Evolutionary conservation across 1,140 invertebrate species (phyloP), one percentile per base, ranked within the genome.

Genomic region (Platyscapa corneri): DNA sequence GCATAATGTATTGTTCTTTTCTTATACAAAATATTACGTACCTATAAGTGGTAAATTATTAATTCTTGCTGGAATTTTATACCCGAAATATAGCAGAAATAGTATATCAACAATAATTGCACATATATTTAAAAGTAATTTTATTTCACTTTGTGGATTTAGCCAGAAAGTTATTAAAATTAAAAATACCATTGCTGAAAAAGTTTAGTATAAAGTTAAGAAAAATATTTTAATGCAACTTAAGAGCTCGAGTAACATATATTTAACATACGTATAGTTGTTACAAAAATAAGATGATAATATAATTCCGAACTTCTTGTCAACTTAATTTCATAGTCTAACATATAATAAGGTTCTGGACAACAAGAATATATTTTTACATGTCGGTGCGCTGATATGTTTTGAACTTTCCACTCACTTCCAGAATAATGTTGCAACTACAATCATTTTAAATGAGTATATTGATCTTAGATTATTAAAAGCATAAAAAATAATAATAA

Each of bases 121-220:
- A 70, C 93, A 91, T 37, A 94, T 94, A 82, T 94, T 95, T 23
- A 95, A 87, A 53, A 94, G 90, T 39, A 96, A 93, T 90, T 95
- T 96, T 87, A 95, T 95, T 34, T 94, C 94, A 87, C 95, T 93
- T 85, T 95, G 93, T 0, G 95, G 94, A 16, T 95, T 95, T 72
- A 96, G 87, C 94, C 95, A 95, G 89, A 96, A 96, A 20, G 92
- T 93, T 12, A 94, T 89, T 64, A 96, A 87, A 1, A 94, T 94
- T 85, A 96, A 82, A 10, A 95, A 88, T 0, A 96, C 92, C 64
- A 96, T 94, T 39, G 95, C 95, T 93, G 89, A 87, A 87, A 90
- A 85, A 46, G 42, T 46, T 12, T 12, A 46, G 42, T 46, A 12
- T 12, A 46, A 46, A 46, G 12, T 46, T 46, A 46, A 46, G 12